phyloP scores from a whole-genome alignment of 2,888 invertebrate species.

The Priocnemis perturbator region DNA sequence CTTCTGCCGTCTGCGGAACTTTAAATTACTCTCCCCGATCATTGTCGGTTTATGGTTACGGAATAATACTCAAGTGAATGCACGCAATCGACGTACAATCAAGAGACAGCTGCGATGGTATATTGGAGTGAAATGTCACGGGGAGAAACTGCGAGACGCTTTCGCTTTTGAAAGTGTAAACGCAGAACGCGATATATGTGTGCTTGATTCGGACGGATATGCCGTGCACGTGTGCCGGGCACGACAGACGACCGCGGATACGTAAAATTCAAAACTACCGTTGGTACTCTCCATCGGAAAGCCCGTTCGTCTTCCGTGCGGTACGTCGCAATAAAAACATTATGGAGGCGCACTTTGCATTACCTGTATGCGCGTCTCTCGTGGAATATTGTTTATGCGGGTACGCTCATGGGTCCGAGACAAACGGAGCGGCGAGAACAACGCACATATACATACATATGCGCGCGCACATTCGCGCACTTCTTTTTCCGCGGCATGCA shows the following conservation, averaged over 20 bases:
- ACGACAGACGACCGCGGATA: too few species aligned
- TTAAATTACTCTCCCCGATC: slow-evolving; percentile 41
- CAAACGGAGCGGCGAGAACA: neutral
- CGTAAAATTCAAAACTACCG: too few species aligned
- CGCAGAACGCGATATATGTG: neutral
- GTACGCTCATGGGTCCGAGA: slow-evolving; percentile 4
- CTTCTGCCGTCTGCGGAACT: slow-evolving; percentile 32
- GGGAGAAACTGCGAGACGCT: too few species aligned
- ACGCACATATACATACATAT: neutral
- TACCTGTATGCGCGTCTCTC: slow-evolving; percentile 3
- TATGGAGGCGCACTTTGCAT: slow-evolving; percentile 16
- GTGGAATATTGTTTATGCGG: slow-evolving; percentile 29
- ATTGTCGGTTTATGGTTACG: neutral
- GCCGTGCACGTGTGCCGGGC: too few species aligned
- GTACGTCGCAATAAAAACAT: slow-evolving; percentile 24
- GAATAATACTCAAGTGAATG: too few species aligned
- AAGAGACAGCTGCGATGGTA: too few species aligned
- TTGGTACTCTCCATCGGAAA: neutral
- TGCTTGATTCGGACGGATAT: too few species aligned
- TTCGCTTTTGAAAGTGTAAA: too few species aligned
- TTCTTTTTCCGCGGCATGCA: too few species aligned
- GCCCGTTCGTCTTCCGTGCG: neutral
- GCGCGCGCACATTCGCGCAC: too few species aligned
- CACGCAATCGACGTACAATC: too few species aligned
- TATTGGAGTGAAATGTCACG: too few species aligned